A percentile compares a stretch with the other conserved stretches of the same genome.
Evolutionary conservation across 2,113 vertebrate species (phyloP).

Genomic region (Syrmaticus mikado): DNA sequence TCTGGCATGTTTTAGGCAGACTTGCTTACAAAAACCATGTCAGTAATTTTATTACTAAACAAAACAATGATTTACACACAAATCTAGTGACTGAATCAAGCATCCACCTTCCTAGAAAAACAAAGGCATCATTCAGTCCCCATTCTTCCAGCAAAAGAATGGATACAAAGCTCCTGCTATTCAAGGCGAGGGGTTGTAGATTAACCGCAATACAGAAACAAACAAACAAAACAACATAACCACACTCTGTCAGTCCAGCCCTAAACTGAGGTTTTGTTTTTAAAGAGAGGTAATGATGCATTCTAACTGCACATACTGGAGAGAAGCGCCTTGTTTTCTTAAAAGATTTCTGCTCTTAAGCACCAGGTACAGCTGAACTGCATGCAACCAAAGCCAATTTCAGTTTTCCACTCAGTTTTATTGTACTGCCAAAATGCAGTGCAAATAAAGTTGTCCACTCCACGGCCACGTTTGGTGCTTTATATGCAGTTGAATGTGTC

Average conservation of each 20-base stretch:
- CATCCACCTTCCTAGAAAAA: neutral
- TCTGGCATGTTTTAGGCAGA: accelerated
- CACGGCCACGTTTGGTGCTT: neutral
- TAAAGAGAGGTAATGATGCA: neutral
- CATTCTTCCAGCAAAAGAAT: neutral
- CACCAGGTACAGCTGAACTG: neutral
- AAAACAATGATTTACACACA: neutral
- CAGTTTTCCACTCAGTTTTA: neutral
- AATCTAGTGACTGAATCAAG: neutral
- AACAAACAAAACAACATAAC: neutral
- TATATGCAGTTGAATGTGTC: accelerated
- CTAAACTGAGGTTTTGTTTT: neutral
- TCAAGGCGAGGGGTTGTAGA: neutral
- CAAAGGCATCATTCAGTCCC: neutral
- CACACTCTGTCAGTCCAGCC: neutral
- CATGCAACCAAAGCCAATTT: neutral
- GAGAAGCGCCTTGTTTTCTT: neutral
- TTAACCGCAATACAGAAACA: neutral
- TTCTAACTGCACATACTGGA: accelerated
- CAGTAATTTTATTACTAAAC: neutral
- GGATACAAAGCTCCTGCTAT: neutral
- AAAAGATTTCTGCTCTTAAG: neutral
- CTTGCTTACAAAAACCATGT: neutral
- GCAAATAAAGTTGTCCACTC: neutral
- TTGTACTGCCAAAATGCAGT: neutral